Evolutionary conservation across 2,113 vertebrate genomes (phyloP).

Genomic region (Perca flavescens): DNA sequence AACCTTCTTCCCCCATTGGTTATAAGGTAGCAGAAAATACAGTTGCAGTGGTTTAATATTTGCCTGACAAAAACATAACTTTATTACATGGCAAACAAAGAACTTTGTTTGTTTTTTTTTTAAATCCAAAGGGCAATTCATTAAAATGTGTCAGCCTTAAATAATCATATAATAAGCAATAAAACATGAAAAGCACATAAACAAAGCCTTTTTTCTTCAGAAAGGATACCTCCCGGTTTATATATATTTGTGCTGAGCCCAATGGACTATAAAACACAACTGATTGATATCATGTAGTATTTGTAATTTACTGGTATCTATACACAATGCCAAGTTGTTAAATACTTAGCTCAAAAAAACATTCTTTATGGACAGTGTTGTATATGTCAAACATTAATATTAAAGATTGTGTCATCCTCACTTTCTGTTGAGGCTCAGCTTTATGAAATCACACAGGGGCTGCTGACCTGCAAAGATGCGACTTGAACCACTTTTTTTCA

Average conservation of each 20-base stretch:
- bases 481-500: conserved; percentile 50
- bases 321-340: background rate
- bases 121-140: background rate
- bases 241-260: background rate
- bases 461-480: conserved; percentile 68
- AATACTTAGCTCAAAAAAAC: background rate
- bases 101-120: background rate
- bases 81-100: background rate
- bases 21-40: background rate
- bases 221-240: background rate
- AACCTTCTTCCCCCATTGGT: background rate
- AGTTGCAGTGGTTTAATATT: background rate
- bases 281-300: background rate
- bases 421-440: conserved; percentile 26
- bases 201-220: background rate
- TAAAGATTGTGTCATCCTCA: conserved; percentile 33
- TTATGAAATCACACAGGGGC: conserved; percentile 66
- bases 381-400: conserved; percentile 37
- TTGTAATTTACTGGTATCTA: background rate
- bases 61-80: background rate
- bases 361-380: background rate
- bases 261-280: background rate
- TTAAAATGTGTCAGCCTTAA: background rate
- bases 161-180: background rate
- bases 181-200: background rate